Evolutionary conservation across 2,797 vertebrate species (phyloP).

Genomic region (Geotrypetes seraphini): DNA sequence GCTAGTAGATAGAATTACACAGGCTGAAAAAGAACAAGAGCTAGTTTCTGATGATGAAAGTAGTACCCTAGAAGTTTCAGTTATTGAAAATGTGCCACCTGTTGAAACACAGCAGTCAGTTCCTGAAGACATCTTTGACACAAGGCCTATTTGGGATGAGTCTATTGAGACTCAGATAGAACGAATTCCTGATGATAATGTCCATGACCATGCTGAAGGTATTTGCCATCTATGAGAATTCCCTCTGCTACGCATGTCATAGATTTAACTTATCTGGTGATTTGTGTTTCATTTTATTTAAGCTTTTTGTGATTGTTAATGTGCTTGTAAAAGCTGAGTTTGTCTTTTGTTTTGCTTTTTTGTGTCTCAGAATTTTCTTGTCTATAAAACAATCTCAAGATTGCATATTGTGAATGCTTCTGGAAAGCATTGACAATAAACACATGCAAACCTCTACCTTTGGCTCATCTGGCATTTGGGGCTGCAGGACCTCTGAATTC

Average conservation of each 20-base stretch:
- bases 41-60: slow-evolving; percentile 83
- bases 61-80: slow-evolving; percentile 82
- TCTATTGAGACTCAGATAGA: slow-evolving; percentile 98
- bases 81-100: slow-evolving; percentile 84
- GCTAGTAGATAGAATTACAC: slow-evolving; percentile 82
- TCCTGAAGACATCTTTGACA: slow-evolving; percentile 91
- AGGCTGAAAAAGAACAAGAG: slow-evolving; percentile 81
- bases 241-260: slow-evolving; percentile 80
- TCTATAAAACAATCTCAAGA: slow-evolving; percentile 77
- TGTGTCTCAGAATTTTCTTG: no score
- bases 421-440: slow-evolving; percentile 34
- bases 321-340: slow-evolving; percentile 56
- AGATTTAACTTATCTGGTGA: slow-evolving; percentile 37
- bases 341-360: slow-evolving; percentile 59
- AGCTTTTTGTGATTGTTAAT: slow-evolving; percentile 58
- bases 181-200: slow-evolving; percentile 93
- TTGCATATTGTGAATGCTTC: slow-evolving; percentile 57
- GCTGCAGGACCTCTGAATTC: slow-evolving; percentile 43
- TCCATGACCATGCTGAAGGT: slow-evolving; percentile 91
- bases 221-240: slow-evolving; percentile 82
- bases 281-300: slow-evolving; percentile 50
- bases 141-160: slow-evolving; percentile 94
- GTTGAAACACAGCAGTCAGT: slow-evolving; percentile 78
- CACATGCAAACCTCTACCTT: slow-evolving; percentile 27
- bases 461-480: slow-evolving; percentile 20